phyloP scores from a whole-genome alignment of 2,113 vertebrate species.

The Erythrocercus mccallii region DNA sequence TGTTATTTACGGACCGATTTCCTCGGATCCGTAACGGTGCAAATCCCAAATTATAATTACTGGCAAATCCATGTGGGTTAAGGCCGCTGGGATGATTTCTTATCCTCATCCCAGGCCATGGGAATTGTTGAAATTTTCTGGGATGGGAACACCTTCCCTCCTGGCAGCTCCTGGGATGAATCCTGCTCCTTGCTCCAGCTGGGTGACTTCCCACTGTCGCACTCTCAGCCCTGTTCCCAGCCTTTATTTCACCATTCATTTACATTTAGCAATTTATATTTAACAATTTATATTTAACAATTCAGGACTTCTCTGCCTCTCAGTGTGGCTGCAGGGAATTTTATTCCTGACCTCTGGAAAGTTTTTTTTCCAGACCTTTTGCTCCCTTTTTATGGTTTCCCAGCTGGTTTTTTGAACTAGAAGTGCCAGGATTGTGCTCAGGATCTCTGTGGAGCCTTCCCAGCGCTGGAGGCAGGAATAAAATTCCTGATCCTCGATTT shows the following conservation, averaged over 20 bases:
- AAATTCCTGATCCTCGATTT: background rate
- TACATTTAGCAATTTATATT: too few species aligned
- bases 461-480: background rate
- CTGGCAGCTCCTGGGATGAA: background rate
- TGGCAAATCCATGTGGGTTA: background rate
- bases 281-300: too few species aligned
- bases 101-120: too few species aligned
- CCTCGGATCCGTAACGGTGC: rapidly evolving
- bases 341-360: background rate
- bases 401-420: background rate
- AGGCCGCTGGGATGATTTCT: background rate
- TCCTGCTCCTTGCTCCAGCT: rapidly evolving
- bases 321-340: background rate
- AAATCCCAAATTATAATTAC: background rate
- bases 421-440: background rate
- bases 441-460: background rate
- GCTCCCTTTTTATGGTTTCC: background rate
- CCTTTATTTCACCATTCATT: too few species aligned
- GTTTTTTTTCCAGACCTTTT: background rate
- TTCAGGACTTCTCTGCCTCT: background rate
- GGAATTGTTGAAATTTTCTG: too few species aligned
- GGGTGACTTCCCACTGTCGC: background rate
- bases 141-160: background rate
- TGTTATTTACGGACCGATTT: background rate
- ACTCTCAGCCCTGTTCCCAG: background rate